Conservation (phyloP, 2,888 invertebrate species). For the Leistus spinibarbis region DNA sequence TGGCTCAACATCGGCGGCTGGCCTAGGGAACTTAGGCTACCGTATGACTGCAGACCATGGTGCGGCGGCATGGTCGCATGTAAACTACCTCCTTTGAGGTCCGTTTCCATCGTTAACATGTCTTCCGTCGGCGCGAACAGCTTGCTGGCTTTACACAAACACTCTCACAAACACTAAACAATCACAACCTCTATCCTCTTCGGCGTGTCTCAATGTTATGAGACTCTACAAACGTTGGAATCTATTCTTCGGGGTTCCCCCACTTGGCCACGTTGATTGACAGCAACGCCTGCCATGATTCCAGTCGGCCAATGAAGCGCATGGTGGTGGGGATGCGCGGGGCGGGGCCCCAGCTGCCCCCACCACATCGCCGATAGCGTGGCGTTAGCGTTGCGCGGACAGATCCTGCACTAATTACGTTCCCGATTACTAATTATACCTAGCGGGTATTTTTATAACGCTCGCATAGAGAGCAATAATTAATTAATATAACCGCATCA, state of each 20-base stretch:
- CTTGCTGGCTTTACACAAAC: constrained; percentile 63
- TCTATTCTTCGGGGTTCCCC: constrained; percentile 48
- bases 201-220: constrained; percentile 54
- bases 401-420: constrained; percentile 51
- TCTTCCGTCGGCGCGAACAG: constrained; percentile 85
- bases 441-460: constrained; percentile 58
- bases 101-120: constrained; percentile 92
- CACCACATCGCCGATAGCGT: constrained; percentile 28
- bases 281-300: constrained; percentile 55
- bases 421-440: constrained; percentile 59
- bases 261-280: constrained; percentile 52
- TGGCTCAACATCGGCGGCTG: constrained; percentile 67
- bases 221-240: constrained; percentile 47
- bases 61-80: constrained; percentile 87
- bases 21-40: constrained; percentile 73
- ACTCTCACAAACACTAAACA: constrained; percentile 44
- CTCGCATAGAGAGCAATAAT: constrained; percentile 54
- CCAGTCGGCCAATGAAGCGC: constrained; percentile 49
- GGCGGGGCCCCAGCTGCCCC: constrained; percentile 45
- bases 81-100: constrained; percentile 86
- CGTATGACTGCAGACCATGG: constrained; percentile 74
- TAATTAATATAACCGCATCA: constrained; percentile 58
- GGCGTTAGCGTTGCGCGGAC: constrained; percentile 44
- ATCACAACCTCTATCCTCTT: constrained; percentile 50
- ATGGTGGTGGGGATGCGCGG: constrained; percentile 29